Base-by-base conservation (phyloP, 53 echinoderm and acorn worm genomes). In the Arbacia lixula region DNA sequence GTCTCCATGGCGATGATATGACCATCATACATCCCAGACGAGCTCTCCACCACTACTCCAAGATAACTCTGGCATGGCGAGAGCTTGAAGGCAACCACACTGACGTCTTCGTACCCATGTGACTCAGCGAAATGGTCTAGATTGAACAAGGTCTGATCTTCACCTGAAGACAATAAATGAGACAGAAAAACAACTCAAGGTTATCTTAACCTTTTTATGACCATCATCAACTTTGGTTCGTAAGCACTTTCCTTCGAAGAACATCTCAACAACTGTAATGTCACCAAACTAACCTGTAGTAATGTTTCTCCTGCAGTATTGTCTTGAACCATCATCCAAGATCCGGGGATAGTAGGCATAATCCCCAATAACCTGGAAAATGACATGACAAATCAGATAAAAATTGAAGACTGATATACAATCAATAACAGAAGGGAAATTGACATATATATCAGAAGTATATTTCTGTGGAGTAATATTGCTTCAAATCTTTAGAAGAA, bases 221-320 rank as follows among this genome's bases (percentile, higher is more conserved):
- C n/a, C n/a, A n/a, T n/a, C n/a, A n/a, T n/a, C n/a, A n/a, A n/a
- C n/a, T n/a, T n/a, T n/a, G n/a, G n/a, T n/a, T n/a, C n/a, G n/a
- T n/a, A n/a, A n/a, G n/a, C n/a, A n/a, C n/a, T n/a, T n/a, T n/a
- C n/a, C n/a, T n/a, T n/a, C n/a, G 20, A 55, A 22, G 6, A 11
- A 55, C 26, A 55, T 12, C 26, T 55, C 5, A 5, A 55, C 21
- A 14, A 16, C 17, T 24, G 8, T 0, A 31, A 8, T 3, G 24
- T 37, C 38, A 24, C 25, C 11, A 3, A 24, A 46, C 26, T 1
- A 60, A 78, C 79, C 79, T 60, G 79, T 60, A 9, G 12, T 60
- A 26, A 40, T 78, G 40, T 39, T 78, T 41, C 60, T 78, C n/a
- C 79, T 26, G 28, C 79, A 78, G 29, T 60, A 78, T 33, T 19